Evolutionary conservation across 2,888 invertebrate genomes (phyloP).

Genomic region (Andrena bucephala): DNA sequence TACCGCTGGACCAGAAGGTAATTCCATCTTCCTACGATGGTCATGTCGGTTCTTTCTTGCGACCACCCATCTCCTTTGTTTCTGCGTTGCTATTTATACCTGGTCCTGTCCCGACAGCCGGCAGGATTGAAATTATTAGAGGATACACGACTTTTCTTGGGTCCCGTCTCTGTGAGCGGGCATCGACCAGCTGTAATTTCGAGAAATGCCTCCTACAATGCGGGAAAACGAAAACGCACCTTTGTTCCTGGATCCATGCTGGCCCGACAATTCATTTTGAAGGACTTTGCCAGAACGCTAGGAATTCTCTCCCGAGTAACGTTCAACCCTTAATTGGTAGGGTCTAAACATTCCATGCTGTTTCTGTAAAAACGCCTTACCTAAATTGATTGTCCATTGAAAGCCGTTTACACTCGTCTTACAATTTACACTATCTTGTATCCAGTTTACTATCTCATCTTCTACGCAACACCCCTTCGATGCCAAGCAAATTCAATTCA

Average conservation of each 20-base stretch:
- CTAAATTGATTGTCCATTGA: no score
- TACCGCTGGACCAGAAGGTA: slow-evolving; percentile 54
- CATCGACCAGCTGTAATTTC: slow-evolving; percentile 48
- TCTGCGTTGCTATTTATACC: slow-evolving; percentile 61
- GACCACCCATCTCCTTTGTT: slow-evolving; percentile 39
- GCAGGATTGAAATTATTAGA: slow-evolving; percentile 63
- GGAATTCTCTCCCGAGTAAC: no score
- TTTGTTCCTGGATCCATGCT: neutral
- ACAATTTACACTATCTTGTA: no score
- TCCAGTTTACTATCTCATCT: no score
- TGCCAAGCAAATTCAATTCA: no score
- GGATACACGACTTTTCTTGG: slow-evolving; percentile 59
- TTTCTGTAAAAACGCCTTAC: no score
- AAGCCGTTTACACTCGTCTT: no score
- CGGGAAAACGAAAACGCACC: slow-evolving; percentile 27
- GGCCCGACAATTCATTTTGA: slow-evolving; percentile 5
- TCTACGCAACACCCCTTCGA: no score
- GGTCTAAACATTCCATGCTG: no score
- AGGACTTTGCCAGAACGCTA: neutral
- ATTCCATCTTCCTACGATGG: slow-evolving; percentile 69
- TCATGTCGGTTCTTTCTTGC: slow-evolving; percentile 42
- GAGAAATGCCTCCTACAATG: neutral
- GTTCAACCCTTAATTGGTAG: no score
- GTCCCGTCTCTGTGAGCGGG: neutral
- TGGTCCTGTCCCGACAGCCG: slow-evolving; percentile 53